Conservation (phyloP, 2,888 invertebrate genomes). For the Fragum fragum region DNA sequence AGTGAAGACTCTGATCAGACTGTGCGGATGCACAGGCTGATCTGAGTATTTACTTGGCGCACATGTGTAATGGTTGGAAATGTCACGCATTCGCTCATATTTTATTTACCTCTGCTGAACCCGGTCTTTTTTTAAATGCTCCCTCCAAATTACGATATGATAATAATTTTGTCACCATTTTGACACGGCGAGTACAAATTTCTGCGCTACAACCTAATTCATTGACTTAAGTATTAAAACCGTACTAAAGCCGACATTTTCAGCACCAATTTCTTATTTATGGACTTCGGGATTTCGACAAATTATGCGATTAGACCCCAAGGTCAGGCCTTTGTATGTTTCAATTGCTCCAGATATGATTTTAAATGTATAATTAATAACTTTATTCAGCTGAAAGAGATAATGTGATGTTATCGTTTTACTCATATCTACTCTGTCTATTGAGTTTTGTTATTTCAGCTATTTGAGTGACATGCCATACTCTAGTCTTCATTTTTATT, state of each 20-base stretch:
- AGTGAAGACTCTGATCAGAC: no score
- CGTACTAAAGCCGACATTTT: conserved; percentile 22
- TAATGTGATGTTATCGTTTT: conserved; percentile 20
- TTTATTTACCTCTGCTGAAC: no score
- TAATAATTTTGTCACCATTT: neutral
- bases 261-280: neutral
- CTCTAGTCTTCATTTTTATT: neutral
- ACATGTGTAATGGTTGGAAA: no score
- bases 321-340: conserved; percentile 18
- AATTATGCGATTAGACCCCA: conserved; percentile 24
- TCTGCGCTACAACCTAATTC: neutral
- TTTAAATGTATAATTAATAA: conserved; percentile 27
- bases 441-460: neutral
- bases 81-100: no score
- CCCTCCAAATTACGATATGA: no score
- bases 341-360: conserved; percentile 24
- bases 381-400: neutral
- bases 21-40: no score
- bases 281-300: conserved; percentile 1
- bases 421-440: neutral
- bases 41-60: no score
- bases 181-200: neutral
- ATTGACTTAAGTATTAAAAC: conserved; percentile 13
- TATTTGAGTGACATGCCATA: neutral
- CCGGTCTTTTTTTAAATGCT: no score